Conservation (phyloP, 2,113 vertebrate species). For the Spilogale gracilis region DNA sequence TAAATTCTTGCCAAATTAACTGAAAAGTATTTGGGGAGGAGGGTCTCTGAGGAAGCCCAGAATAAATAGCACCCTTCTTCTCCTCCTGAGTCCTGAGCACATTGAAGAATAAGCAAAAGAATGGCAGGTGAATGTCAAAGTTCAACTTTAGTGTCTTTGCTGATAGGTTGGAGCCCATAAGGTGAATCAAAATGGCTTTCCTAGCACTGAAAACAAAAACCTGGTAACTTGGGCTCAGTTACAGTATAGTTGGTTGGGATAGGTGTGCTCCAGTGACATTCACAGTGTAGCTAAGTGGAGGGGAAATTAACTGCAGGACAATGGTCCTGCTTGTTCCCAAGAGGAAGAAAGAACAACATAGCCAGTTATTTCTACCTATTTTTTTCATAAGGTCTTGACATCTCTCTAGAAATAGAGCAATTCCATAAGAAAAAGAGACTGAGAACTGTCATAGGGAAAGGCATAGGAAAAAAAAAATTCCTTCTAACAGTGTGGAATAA, state of each 20-base stretch:
- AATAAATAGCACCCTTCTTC: not conserved
- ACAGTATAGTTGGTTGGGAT: not conserved
- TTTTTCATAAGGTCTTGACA: not conserved
- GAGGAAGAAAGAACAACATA: not conserved
- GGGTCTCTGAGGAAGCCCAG: not conserved
- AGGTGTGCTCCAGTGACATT: not conserved
- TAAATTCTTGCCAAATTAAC: constrained; percentile 35
- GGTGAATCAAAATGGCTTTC: not conserved
- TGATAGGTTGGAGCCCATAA: not conserved
- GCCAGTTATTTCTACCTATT: not conserved
- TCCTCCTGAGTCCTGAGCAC: not conserved
- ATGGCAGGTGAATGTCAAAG: not conserved
- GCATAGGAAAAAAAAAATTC: not conserved
- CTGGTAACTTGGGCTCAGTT: not conserved
- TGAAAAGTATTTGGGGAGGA: not conserved
- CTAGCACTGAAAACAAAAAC: not conserved
- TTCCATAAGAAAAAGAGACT: not conserved
- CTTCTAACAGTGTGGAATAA: not conserved
- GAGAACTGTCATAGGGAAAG: not conserved
- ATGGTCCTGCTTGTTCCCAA: not conserved
- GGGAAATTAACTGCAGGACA: not conserved
- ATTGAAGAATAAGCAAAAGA: not conserved
- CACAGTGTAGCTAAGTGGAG: not conserved
- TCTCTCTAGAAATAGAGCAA: not conserved
- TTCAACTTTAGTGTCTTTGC: not conserved